phyloP scores from a whole-genome alignment of 2,113 vertebrate species.

The Tiliqua scincoides region DNA sequence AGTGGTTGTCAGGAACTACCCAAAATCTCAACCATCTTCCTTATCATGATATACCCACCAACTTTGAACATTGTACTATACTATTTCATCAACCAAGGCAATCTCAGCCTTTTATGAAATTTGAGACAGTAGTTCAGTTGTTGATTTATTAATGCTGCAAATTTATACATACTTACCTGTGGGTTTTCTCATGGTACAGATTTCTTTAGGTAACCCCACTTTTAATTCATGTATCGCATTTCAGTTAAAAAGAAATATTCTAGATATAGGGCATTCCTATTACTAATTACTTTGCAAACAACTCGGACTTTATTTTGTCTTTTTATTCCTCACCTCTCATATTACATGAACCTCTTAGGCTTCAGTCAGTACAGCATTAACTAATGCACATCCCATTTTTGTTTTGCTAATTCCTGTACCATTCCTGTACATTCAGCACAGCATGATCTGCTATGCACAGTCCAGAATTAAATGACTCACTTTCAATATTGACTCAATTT shows the following conservation, averaged over 20 bases:
- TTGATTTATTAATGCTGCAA: too few species aligned
- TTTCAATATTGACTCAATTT: constrained; percentile 44
- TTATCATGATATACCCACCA: too few species aligned
- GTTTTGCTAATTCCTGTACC: background rate
- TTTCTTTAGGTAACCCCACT: background rate
- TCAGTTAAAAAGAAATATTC: background rate
- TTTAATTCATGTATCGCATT: background rate
- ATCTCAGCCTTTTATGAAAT: too few species aligned
- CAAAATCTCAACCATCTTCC: too few species aligned
- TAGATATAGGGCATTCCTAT: background rate
- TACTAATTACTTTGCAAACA: background rate
- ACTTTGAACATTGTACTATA: too few species aligned
- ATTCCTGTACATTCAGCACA: background rate
- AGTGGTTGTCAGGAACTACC: too few species aligned
- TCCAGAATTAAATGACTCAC: constrained; percentile 33
- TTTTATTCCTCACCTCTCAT: background rate
- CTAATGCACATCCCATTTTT: background rate
- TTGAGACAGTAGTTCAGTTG: too few species aligned
- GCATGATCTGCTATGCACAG: constrained; percentile 31
- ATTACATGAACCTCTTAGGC: background rate
- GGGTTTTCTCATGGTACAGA: too few species aligned
- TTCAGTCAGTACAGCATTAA: constrained; percentile 1
- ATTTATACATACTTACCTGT: too few species aligned
- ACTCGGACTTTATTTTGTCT: background rate
- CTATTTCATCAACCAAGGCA: too few species aligned